phyloP scores from a whole-genome alignment of 2,888 invertebrate species.

The Microctonus brassicae region DNA sequence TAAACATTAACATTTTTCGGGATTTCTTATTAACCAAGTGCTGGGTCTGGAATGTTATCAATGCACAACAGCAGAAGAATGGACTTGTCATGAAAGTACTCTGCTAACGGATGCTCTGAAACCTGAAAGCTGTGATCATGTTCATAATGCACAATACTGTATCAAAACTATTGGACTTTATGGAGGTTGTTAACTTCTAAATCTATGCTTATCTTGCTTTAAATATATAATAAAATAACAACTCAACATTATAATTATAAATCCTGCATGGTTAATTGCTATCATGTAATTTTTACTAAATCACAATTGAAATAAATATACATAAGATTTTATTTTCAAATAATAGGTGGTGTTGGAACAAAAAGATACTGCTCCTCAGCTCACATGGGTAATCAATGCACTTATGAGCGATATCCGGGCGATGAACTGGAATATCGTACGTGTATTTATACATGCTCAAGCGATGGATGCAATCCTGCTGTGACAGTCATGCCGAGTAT shows the following conservation, averaged over 20 bases:
- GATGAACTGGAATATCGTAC: constrained; percentile 87
- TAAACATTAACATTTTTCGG: constrained; percentile 14
- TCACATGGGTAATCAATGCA: constrained; percentile 90
- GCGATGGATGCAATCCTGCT: constrained; percentile 86
- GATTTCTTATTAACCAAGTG: constrained; percentile 49
- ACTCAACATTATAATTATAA: not conserved
- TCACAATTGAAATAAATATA: no score
- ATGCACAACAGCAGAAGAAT: constrained; percentile 78
- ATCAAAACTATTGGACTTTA: constrained; percentile 76
- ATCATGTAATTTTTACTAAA: not conserved
- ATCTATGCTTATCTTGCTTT: not conserved
- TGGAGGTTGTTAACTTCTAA: constrained; percentile 59
- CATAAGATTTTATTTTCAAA: not conserved
- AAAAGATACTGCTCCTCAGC: constrained; percentile 89
- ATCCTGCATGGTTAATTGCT: not conserved
- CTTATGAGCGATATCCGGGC: constrained; percentile 86
- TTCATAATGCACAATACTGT: constrained; percentile 86
- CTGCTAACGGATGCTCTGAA: constrained; percentile 75
- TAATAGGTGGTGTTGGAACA: constrained; percentile 88
- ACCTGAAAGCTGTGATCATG: constrained; percentile 78
- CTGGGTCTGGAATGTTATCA: constrained; percentile 79
- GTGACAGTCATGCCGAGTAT: constrained; percentile 43
- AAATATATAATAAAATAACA: constrained; percentile 9
- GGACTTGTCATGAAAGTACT: constrained; percentile 76
- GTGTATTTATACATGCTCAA: constrained; percentile 87